Evolutionary conservation across 2,888 invertebrate genomes (phyloP), one percentile per base, ranked within the genome.

Genomic region (Troilus luridus): DNA sequence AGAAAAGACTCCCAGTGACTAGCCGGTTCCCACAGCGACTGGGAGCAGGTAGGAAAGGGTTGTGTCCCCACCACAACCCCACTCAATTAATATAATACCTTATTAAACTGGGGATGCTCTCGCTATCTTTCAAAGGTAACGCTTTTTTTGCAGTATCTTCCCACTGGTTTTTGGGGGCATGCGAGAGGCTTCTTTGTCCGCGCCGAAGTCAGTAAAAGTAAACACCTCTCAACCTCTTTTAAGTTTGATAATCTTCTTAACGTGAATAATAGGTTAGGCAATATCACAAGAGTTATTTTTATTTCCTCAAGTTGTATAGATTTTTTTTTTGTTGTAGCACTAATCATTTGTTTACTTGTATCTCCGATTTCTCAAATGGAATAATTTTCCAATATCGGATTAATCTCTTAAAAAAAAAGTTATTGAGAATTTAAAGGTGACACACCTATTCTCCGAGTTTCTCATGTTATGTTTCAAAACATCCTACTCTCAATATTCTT

Each of bases 11-110:
- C 41, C 41, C 58, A 59, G 59, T 90, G 90, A 85, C 85, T n/a
- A 59, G 54, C 11, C 27, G 81, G 90, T 90, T 90, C 90, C 90
- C 90, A 90, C 41, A 58, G 85, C 12, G 56, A 56, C 54, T 54
- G 7, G 17, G 90, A 56, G 24, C 90, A 90, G 90, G 90, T 90
- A 90, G 90, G 9, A 88, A 90, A 90, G 88, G 90, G 90, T 81
- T 90, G 59, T 24, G 56, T 27, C 90, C 90, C 90, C 90, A 85
- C 90, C 90, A 81, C 88, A 81, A 41, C 88, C 60, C 67, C 90
- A 90, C 24, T 85, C 90, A 90, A 90, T 90, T 90, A 90, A 88
- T 90, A 90, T 90, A 90, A 90, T 90, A 85, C 90, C 90, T 90
- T 90, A 90, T 90, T 90, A 90, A 90, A 88, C 24, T 56, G 90